Percentiles rank a stretch among this genome's conserved stretches.
phyloP scores from a whole-genome alignment of 1,140 invertebrate species.

The Drosophila lacteicornis region DNA sequence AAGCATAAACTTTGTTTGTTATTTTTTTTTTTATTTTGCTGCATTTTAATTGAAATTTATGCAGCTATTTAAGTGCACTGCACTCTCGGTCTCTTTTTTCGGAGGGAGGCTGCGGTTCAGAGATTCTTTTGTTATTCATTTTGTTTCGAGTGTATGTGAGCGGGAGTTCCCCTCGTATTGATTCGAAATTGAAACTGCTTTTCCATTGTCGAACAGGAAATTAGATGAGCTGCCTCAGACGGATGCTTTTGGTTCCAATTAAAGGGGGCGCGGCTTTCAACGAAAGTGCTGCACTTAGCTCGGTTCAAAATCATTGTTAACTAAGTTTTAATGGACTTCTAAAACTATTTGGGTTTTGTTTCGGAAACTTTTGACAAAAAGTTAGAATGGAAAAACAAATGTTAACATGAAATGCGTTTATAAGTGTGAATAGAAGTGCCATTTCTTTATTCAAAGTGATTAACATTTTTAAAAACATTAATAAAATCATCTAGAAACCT shows the following conservation, averaged over 20 bases:
- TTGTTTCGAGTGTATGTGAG: slow-evolving; percentile 17
- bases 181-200: slow-evolving; percentile 53
- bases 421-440: background rate
- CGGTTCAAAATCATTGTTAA: background rate
- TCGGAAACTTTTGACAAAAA: background rate
- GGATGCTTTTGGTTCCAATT: slow-evolving; percentile 31
- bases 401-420: background rate
- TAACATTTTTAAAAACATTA: background rate
- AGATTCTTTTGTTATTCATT: slow-evolving; percentile 59
- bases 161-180: slow-evolving; percentile 48
- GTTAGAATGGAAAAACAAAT: background rate
- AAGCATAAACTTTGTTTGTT: slow-evolving; percentile 43
- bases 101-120: slow-evolving; percentile 59
- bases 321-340: slow-evolving; percentile 14
- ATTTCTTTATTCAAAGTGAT: no score
- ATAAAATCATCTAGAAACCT: background rate
- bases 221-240: slow-evolving; percentile 38
- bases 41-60: slow-evolving; percentile 81
- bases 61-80: slow-evolving; percentile 69
- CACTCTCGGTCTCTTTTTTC: background rate
- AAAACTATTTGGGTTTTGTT: slow-evolving; percentile 7
- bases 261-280: slow-evolving; percentile 33
- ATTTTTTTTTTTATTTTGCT: slow-evolving; percentile 53
- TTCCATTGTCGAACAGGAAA: slow-evolving; percentile 47
- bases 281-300: slow-evolving; percentile 28